Evolutionary conservation across 2,888 invertebrate genomes (phyloP).

Genomic region (Polyommatus icarus): DNA sequence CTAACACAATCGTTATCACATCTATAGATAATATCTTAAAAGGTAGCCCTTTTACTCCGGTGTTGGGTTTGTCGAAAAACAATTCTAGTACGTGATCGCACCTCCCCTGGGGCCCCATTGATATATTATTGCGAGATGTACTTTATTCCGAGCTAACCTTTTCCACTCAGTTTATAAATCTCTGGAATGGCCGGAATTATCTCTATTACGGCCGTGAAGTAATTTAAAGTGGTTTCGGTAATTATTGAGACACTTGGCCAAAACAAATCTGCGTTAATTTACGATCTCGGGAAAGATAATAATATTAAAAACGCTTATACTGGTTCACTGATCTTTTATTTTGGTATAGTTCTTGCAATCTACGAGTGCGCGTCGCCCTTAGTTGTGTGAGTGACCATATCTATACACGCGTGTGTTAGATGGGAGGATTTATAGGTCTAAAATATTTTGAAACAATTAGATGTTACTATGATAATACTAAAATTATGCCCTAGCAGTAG

Average conservation of each 20-base stretch:
- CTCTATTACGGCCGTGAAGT: slow-evolving; percentile 43
- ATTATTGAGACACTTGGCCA: slow-evolving; percentile 21
- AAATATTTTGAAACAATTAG: too few relatives aligned
- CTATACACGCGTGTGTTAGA: too few relatives aligned
- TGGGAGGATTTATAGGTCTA: too few relatives aligned
- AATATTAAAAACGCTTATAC: not conserved
- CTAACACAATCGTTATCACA: slow-evolving; percentile 33
- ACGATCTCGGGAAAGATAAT: not conserved
- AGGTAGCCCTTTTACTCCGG: slow-evolving; percentile 47
- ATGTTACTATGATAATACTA: too few relatives aligned
- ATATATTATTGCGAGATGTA: slow-evolving; percentile 59
- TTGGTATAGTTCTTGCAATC: too few relatives aligned
- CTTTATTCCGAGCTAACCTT: slow-evolving; percentile 51
- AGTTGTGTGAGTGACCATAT: too few relatives aligned
- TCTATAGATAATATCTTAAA: slow-evolving; percentile 35
- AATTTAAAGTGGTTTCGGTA: slow-evolving; percentile 29
- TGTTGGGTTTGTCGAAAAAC: slow-evolving; percentile 65
- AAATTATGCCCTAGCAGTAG: too few relatives aligned
- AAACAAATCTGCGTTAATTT: slow-evolving; percentile 11
- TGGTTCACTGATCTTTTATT: too few relatives aligned
- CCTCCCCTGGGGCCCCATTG: slow-evolving; percentile 58
- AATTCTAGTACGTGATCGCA: slow-evolving; percentile 68
- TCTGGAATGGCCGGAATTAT: slow-evolving; percentile 58
- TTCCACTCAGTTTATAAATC: slow-evolving; percentile 60
- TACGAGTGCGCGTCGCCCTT: too few relatives aligned